Percentiles rank a stretch among this genome's conserved stretches.
Evolutionary conservation across 2,113 vertebrate species (phyloP).

Genomic region (Platanista minor): DNA sequence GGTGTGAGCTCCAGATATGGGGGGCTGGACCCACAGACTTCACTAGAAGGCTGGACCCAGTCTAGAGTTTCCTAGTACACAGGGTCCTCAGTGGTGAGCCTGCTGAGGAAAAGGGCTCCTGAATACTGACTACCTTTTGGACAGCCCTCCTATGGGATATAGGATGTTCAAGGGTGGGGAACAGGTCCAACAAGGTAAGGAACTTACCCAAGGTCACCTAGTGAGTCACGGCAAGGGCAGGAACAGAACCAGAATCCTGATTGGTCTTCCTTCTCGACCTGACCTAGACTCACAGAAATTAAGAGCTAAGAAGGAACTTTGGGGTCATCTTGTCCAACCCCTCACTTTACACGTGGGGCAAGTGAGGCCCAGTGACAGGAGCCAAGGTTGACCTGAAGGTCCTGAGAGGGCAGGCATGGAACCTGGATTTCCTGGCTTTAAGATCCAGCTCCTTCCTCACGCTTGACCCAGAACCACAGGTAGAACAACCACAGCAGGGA

Average conservation of each 20-base stretch:
- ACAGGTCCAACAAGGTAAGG: background rate
- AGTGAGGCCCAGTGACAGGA: background rate
- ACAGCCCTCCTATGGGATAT: background rate
- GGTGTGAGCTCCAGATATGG: background rate
- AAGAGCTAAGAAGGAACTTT: background rate
- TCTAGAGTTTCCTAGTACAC: background rate
- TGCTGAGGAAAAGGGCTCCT: background rate
- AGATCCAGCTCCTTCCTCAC: background rate
- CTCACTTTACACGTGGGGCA: background rate
- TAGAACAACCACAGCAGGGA: background rate
- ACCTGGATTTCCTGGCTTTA: background rate
- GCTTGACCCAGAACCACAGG: background rate
- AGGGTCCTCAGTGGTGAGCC: background rate
- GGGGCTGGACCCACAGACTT: background rate
- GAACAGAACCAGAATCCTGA: background rate
- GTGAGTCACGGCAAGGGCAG: background rate
- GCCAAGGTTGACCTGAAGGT: background rate
- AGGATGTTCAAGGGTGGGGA: background rate
- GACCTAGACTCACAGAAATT: background rate
- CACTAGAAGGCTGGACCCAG: background rate
- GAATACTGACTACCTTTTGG: background rate
- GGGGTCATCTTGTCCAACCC: background rate
- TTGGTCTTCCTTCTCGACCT: background rate
- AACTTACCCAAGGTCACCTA: background rate
- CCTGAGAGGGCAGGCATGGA: background rate